Base-by-base conservation (phyloP, 2,113 vertebrate species). In the Phycodurus eques region DNA sequence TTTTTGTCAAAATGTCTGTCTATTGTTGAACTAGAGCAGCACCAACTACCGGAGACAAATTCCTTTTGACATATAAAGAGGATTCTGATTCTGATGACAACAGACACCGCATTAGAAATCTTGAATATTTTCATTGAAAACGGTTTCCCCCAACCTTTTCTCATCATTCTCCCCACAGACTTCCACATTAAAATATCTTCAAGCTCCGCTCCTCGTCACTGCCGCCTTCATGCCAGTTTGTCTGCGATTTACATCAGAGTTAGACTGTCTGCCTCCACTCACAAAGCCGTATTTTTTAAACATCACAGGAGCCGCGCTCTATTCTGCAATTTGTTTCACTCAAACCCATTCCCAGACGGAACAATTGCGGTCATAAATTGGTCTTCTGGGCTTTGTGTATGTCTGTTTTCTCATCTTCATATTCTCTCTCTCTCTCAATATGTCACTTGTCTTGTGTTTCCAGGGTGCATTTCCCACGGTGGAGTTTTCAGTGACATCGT, bases 391-490 rank as follows among this genome's bases (percentile, higher is more conserved):
- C 79, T 63, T 69, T 14, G 69, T 75, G 77, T 77, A 80, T 83
- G 79, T 87, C 82, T 77, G 63, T 87, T 47, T 72, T 73, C 83
- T 83, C 78, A 75, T 82, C 79, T 88, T 79, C 71, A 74, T 79
- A 33, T 15, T 39, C 31, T 15, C 27, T 8, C 70, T 8, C 70
- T 74, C 53, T 73, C 80, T 88, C 73, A 85, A 84, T 65, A 54
- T 79, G 71, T 73, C 75, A 74, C 80, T 60, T 82, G 47, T 19
- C 33, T 82, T 81, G 75, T 65, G 79, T 72, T 85, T 81, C 79
- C 60, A 98, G 96, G 96, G 96, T 94, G 95, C 96, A 92, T 94
- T 94, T 89, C 96, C 95, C 90, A 95, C 94, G 93, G 88, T 97
- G 90, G 94, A 93, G 90, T 98, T 98, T 93, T 91, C 94, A 76